A percentile compares a stretch with the other conserved stretches of the same genome.
phyloP scores from a whole-genome alignment of 2,888 invertebrate genomes.

The Microdon myrmicae region DNA sequence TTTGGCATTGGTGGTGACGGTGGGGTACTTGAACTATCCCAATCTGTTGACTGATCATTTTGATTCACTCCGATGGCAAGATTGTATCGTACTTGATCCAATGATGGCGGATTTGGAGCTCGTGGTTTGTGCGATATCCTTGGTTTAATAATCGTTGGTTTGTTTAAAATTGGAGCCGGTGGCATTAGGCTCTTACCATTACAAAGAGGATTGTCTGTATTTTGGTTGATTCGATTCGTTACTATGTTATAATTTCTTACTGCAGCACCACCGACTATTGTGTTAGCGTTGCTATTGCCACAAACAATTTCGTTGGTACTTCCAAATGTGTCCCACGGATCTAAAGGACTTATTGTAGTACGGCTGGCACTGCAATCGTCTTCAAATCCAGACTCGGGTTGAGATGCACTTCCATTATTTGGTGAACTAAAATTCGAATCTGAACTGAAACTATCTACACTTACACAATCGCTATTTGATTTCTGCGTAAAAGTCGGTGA shows the following conservation, averaged over 20 bases:
- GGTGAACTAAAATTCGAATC: constrained; percentile 74
- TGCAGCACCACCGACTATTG: constrained; percentile 65
- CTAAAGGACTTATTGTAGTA: constrained; percentile 62
- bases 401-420: constrained; percentile 73
- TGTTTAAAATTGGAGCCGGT: constrained; percentile 67
- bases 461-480: constrained; percentile 79
- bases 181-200: constrained; percentile 68
- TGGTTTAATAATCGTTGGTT: constrained; percentile 79
- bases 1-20: constrained; percentile 84
- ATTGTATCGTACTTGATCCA: constrained; percentile 31
- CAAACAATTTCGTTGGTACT: too few relatives aligned
- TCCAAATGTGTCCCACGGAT: constrained; percentile 65
- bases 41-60: constrained; percentile 21
- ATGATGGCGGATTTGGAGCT: constrained; percentile 61
- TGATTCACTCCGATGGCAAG: constrained; percentile 44
- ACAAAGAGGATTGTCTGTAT: constrained; percentile 72
- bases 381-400: constrained; percentile 83
- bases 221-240: constrained; percentile 58
- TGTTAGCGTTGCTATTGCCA: constrained; percentile 47
- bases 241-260: constrained; percentile 55
- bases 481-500: constrained; percentile 80
- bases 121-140: constrained; percentile 66
- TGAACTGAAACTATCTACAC: constrained; percentile 80
- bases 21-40: constrained; percentile 60
- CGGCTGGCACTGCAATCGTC: constrained; percentile 76